These are phyloP conservation scores for Arrhamphus sclerolepis DNA, from an alignment of 2,797 vertebrate species.

Conservation along the genomic window DNA sequence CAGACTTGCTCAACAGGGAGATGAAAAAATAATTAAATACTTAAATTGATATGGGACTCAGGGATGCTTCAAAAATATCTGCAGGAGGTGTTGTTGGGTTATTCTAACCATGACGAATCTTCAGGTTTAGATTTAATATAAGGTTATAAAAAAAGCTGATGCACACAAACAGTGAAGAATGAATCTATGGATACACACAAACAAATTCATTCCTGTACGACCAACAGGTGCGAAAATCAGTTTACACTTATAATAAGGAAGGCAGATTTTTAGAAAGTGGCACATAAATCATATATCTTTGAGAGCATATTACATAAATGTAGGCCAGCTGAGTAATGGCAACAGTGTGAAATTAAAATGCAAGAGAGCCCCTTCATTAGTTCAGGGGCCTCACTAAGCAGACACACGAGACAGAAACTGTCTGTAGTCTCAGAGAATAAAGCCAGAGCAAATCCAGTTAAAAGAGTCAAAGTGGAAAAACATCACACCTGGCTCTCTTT, in stretches of 20 bases:
- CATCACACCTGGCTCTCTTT: conserved; percentile 12
- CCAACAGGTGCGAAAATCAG: conserved; percentile 1
- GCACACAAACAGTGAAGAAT: neutral
- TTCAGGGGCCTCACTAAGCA: conserved; percentile 45
- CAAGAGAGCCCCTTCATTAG: conserved; percentile 46
- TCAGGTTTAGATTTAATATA: conserved; percentile 13
- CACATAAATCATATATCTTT: conserved; percentile 8
- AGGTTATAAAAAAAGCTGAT: conserved; percentile 9
- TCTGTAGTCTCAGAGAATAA: conserved; percentile 28
- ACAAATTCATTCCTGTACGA: neutral
- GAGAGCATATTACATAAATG: conserved; percentile 26
- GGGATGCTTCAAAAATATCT: conserved; percentile 30
- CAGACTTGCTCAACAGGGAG: conserved; percentile 15
- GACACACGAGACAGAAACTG: conserved; percentile 37
- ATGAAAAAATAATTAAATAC: conserved; percentile 40
- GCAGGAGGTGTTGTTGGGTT: conserved; percentile 17
- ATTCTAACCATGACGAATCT: conserved; percentile 29
- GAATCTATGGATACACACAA: conserved; percentile 4
- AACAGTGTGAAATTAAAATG: conserved; percentile 58
- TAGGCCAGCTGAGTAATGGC: conserved; percentile 16
- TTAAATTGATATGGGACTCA: conserved; percentile 47
- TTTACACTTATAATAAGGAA: conserved; percentile 1
- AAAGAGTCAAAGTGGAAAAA: conserved; percentile 46
- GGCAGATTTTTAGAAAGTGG: conserved; percentile 8
- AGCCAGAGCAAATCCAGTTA: conserved; percentile 55